These are phyloP conservation scores for Ctenodactylus gundi DNA, from an alignment of 2,113 vertebrate species.

Conservation along the genomic window DNA sequence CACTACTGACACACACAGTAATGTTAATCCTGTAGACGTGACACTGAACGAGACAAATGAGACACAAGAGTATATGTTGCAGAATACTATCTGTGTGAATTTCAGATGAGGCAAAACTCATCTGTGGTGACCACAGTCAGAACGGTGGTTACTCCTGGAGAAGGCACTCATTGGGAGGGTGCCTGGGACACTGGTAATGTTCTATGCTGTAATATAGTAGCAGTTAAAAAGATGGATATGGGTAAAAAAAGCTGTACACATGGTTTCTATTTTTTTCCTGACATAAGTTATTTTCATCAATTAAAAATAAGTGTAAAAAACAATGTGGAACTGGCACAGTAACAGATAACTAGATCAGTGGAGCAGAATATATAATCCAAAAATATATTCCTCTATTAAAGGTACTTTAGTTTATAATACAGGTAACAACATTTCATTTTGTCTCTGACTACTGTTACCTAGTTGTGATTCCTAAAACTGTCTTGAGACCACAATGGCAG, in stretches of 20 bases:
- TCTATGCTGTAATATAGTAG: background rate
- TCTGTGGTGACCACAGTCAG: background rate
- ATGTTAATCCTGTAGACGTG: background rate
- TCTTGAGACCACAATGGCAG: background rate
- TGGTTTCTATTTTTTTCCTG: background rate
- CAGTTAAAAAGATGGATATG: background rate
- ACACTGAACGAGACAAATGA: background rate
- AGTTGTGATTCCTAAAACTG: background rate
- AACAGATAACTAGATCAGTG: background rate
- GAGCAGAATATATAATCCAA: background rate
- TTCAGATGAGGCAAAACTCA: background rate
- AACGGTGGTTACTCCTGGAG: background rate
- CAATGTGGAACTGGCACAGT: background rate
- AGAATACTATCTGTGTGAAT: background rate
- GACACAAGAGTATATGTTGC: background rate
- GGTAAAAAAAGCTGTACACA: background rate
- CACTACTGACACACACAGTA: background rate
- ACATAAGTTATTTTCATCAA: background rate
- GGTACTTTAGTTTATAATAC: background rate
- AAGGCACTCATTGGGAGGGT: background rate
- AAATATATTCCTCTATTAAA: background rate
- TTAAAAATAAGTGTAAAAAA: background rate
- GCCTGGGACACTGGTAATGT: background rate
- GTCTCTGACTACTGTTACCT: background rate
- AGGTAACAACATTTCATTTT: slow-evolving; percentile 1